These are phyloP conservation scores for Caenorhabditis elegans DNA, from an alignment of 1,140 invertebrate species.

Conservation along the genomic window DNA sequence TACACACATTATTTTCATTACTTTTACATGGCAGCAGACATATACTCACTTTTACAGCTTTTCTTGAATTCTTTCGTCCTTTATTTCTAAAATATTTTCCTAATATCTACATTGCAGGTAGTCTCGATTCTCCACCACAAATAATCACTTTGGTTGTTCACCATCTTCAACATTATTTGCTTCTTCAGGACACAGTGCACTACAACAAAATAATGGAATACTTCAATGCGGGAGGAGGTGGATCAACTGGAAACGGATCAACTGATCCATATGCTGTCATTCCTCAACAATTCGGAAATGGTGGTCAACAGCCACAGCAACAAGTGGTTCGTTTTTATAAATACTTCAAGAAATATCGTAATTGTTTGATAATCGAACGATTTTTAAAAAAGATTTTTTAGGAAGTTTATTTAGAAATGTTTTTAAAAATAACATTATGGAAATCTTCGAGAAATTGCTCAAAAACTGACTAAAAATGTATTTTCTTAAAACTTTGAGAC, in stretches of 20 bases:
- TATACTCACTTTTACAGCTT: too few relatives aligned
- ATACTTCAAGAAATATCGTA: too few relatives aligned
- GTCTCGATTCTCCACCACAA: background rate
- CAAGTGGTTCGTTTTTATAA: background rate
- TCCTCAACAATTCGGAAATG: background rate
- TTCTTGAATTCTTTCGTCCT: background rate
- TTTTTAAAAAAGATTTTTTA: too few relatives aligned
- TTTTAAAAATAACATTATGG: too few relatives aligned
- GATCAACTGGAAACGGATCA: background rate
- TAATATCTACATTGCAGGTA: background rate
- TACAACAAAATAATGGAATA: background rate
- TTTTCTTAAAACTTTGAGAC: too few relatives aligned
- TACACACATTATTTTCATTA: too few relatives aligned
- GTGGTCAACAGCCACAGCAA: background rate
- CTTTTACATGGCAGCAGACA: too few relatives aligned
- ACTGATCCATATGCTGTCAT: constrained; percentile 17
- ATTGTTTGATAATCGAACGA: too few relatives aligned
- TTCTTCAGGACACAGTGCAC: background rate
- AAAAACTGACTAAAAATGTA: too few relatives aligned
- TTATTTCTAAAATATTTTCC: background rate
- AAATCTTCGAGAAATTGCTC: too few relatives aligned
- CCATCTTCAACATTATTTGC: background rate
- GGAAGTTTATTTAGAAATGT: too few relatives aligned
- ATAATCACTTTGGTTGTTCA: background rate
- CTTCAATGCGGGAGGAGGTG: background rate